Conservation (phyloP, 35 echinoderm and acorn worm genomes). For the Amphiura filiformis region DNA sequence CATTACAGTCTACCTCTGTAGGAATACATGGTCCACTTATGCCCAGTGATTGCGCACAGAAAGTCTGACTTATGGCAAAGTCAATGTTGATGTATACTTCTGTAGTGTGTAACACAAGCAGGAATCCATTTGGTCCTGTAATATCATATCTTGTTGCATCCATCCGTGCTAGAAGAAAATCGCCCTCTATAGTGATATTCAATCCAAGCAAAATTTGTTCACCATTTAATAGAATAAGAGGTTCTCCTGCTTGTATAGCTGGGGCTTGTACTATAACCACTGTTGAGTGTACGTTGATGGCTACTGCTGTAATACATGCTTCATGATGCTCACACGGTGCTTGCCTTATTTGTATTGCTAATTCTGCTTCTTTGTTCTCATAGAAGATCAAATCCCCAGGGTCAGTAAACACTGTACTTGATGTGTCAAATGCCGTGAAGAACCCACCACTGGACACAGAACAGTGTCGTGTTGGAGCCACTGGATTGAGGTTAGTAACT, state of each 20-base stretch:
- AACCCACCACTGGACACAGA: constrained; percentile 57
- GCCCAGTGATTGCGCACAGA: constrained; percentile 31
- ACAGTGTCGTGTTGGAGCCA: constrained; percentile 16
- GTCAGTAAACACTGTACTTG: constrained; percentile 51
- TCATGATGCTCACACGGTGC: constrained; percentile 55
- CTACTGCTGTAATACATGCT: constrained; percentile 57
- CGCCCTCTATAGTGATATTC: constrained; percentile 17
- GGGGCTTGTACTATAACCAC: constrained; percentile 61
- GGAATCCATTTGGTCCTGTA: constrained; percentile 43
- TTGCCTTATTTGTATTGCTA: constrained; percentile 69
- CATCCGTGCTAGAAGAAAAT: not conserved
- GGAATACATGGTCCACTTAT: constrained; percentile 75
- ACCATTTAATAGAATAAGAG: constrained; percentile 62
- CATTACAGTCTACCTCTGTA: constrained; percentile 30
- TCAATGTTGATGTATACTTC: constrained; percentile 73
- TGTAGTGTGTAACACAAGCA: constrained; percentile 36
- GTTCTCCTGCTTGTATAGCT: constrained; percentile 6
- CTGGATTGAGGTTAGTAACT: constrained; percentile 7
- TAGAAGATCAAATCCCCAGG: constrained; percentile 70
- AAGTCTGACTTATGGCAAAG: constrained; percentile 21
- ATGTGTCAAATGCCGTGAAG: constrained; percentile 80
- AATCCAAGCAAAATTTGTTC: constrained; percentile 20
- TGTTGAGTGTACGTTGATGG: constrained; percentile 11
- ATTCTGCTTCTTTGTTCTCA: not conserved
- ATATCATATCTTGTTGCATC: constrained; percentile 53